Evolutionary conservation across 2,888 invertebrate genomes (phyloP).

Genomic region (Drosophila seclusa): DNA sequence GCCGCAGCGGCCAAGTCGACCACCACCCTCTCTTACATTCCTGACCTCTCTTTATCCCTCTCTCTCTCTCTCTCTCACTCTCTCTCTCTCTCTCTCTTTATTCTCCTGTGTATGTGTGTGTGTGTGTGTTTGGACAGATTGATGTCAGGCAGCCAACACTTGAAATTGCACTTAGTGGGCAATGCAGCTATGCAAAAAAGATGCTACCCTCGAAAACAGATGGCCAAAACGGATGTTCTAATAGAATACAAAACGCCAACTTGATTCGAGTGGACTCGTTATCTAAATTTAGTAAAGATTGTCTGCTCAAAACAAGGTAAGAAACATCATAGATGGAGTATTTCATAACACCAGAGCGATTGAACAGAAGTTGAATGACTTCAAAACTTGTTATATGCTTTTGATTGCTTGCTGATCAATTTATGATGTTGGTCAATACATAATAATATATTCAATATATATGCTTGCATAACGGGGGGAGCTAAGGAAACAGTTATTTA

Average conservation of each 20-base stretch:
- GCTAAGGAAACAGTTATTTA: too few relatives aligned
- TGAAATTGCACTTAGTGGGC: slow-evolving; percentile 63
- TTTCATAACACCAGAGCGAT: neutral
- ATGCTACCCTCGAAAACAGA: slow-evolving; percentile 25
- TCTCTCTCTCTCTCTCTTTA: neutral
- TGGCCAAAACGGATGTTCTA: slow-evolving; percentile 19
- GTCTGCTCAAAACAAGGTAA: neutral
- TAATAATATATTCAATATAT: too few relatives aligned
- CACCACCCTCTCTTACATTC: neutral
- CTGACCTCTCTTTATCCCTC: neutral
- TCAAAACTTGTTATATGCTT: neutral
- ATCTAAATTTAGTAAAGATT: slow-evolving; percentile 1
- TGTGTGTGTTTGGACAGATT: slow-evolving; percentile 61
- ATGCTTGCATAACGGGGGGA: too few relatives aligned
- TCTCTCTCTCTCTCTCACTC: neutral
- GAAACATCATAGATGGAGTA: neutral
- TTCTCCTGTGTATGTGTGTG: slow-evolving; percentile 1
- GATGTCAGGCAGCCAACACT: slow-evolving; percentile 68
- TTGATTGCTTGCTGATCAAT: neutral
- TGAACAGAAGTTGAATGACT: neutral
- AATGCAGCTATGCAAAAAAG: slow-evolving; percentile 44
- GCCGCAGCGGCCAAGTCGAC: slow-evolving; percentile 37
- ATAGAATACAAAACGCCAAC: slow-evolving; percentile 25
- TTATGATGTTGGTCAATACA: neutral
- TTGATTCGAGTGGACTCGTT: slow-evolving; percentile 25